Conservation (phyloP, 2,888 invertebrate species). For the Synanthedon vespiformis region DNA sequence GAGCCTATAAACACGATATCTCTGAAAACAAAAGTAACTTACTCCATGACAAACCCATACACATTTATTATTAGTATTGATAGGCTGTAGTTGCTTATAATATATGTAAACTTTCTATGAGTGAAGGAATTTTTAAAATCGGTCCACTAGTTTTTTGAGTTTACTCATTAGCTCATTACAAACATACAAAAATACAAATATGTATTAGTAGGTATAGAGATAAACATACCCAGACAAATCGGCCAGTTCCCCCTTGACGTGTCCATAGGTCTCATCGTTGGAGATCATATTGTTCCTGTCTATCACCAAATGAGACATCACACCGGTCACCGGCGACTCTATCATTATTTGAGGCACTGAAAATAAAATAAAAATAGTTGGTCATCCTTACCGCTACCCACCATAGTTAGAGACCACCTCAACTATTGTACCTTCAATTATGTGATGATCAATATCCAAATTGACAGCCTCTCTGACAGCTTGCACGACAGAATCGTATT, state of each 20-base stretch:
- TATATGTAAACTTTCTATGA: no score
- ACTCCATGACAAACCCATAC: no score
- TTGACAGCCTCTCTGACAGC: slow-evolving; percentile 32
- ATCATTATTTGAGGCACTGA: slow-evolving; percentile 45
- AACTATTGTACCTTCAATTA: slow-evolving; percentile 32
- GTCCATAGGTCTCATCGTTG: slow-evolving; percentile 8
- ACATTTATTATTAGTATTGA: no score
- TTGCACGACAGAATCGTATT: slow-evolving; percentile 30
- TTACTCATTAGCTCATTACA: no score
- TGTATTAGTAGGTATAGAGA: no score
- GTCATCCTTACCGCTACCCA: neutral
- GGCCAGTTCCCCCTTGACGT: slow-evolving; percentile 23
- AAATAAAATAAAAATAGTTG: no score
- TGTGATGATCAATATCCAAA: slow-evolving; percentile 38
- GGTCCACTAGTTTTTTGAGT: no score
- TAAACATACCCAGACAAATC: slow-evolving; percentile 22
- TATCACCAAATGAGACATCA: slow-evolving; percentile 49
- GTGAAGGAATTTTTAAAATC: no score
- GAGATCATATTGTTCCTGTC: slow-evolving; percentile 24
- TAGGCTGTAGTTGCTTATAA: no score
- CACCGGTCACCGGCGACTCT: slow-evolving; percentile 27
- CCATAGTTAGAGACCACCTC: neutral
- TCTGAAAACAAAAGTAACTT: no score
- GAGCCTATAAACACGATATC: no score
- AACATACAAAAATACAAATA: no score